Base-by-base conservation (phyloP, 92 coral and sea anemone genomes). In the Actinostola sp. region DNA sequence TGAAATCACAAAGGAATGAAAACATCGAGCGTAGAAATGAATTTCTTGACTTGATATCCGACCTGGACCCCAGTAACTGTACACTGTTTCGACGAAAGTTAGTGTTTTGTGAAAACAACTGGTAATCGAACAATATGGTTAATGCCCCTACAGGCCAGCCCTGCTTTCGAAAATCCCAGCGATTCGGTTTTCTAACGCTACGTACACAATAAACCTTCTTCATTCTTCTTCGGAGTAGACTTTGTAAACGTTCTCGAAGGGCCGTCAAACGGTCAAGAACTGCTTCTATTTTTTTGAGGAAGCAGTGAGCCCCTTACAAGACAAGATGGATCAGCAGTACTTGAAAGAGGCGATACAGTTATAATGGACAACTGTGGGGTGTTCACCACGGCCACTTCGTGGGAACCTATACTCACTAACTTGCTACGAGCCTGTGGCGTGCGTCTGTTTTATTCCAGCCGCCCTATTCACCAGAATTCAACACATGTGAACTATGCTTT, bases 301-400 rank as follows among this genome's bases (percentile, higher is more conserved):
- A 14, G 76, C 70, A 15, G 50, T 86, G 24, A 55, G 72, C n/a
- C 20, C n/a, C 20, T 81, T 35, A 59, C 67, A 27, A 66, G 72
- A 58, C 66, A 45, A 24, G 83, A 75, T 41, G 87, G 84, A 9
- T 70, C 79, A 31, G 53, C 58, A 13, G 78, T 77, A 12, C 63
- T 81, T 10, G 86, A 81, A 57, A 77, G 75, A 15, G 84, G 87
- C 16, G 86, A 86, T 67, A 75, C 83, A 8, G 80, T 86, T 2
- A 68, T 86, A 35, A 86, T 86, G 86, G 86, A 86, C 67, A 79
- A 79, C 63, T 60, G 45, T 81, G 86, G 16, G 65, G 71, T 20
- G 76, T 77, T 25, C 82, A 77, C 39, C 82, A 77, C 25, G 83
- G 69, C 27, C 49, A 26, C 16, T 78, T 78, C 62, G 31, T 48